Base-by-base conservation (phyloP, 2,797 vertebrate genomes). In the Erpetoichthys calabaricus region DNA sequence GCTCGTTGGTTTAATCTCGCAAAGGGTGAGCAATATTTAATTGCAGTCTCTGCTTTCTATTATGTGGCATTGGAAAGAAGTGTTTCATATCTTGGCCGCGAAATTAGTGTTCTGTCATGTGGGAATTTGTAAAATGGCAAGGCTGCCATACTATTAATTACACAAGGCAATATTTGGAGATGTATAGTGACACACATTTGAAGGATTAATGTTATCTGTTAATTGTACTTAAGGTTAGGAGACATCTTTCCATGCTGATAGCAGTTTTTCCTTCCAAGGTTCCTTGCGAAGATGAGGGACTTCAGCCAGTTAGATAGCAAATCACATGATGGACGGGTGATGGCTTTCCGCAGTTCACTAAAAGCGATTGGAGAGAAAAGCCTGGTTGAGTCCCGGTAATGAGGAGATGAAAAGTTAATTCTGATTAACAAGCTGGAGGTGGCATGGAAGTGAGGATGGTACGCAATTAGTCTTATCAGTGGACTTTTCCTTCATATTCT, bases 1-100 rank as follows among this genome's bases (percentile, higher is more conserved):
- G 10, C 59, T 61, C 57, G 57, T 60, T 69, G 53, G 65, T 63
- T 68, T 72, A 77, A 76, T 80, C 73, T 78, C 65, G 67, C 73
- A 63, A 59, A 76, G 74, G 66, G 73, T 74, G 68, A 78, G 73
- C 71, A 67, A 72, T 72, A 68, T 79, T 78, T 78, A 79, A 82
- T 82, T 80, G 76, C 75, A 71, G 61, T 76, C 73, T 45, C 63
- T 63, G 64, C 67, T 72, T 68, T 65, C 74, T 60, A 67, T 78
- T 80, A 76, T 81, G 73, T 73, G 71, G 74, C 68, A 73, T 67
- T 74, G 71, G 75, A 81, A 76, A 72, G 67, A 73, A 73, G 70
- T 68, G 67, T 75, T 78, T 63, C 70, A 64, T 80, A 80, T 72
- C 67, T 69, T 47, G 59, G 69, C 72, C 72, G 73, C 73, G 67